These are phyloP conservation scores for Allolobophora icterica DNA, from an alignment of 2,888 invertebrate genomes.

Conservation along the genomic window DNA sequence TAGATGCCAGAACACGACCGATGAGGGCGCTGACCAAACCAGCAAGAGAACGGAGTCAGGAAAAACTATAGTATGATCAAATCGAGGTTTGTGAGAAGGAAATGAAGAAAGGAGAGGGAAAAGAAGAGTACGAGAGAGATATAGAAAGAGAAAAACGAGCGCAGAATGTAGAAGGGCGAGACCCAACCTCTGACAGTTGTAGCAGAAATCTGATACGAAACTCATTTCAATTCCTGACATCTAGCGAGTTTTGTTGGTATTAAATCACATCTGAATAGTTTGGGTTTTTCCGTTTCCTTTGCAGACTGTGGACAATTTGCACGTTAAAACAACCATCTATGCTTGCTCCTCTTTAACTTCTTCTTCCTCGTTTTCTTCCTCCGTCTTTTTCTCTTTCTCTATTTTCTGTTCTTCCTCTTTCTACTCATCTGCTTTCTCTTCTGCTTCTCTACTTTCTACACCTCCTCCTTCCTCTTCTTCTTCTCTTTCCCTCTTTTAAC, in stretches of 20 bases:
- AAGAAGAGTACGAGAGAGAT: neutral
- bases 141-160: neutral
- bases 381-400: no score
- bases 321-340: neutral
- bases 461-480: neutral
- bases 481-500: neutral
- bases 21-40: neutral
- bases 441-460: no score
- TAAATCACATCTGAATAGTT: neutral
- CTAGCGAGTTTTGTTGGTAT: neutral
- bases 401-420: neutral
- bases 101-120: neutral
- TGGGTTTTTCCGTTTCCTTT: neutral
- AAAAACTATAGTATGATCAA: neutral
- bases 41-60: neutral
- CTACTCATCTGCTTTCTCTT: no score
- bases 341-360: no score
- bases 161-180: neutral
- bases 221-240: conserved; percentile 17
- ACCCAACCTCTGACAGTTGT: neutral
- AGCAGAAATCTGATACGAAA: neutral
- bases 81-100: neutral
- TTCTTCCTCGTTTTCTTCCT: no score
- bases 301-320: neutral
- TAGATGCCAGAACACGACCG: neutral